phyloP scores from a whole-genome alignment of 2,888 invertebrate genomes.

The Epirrita christyi region DNA sequence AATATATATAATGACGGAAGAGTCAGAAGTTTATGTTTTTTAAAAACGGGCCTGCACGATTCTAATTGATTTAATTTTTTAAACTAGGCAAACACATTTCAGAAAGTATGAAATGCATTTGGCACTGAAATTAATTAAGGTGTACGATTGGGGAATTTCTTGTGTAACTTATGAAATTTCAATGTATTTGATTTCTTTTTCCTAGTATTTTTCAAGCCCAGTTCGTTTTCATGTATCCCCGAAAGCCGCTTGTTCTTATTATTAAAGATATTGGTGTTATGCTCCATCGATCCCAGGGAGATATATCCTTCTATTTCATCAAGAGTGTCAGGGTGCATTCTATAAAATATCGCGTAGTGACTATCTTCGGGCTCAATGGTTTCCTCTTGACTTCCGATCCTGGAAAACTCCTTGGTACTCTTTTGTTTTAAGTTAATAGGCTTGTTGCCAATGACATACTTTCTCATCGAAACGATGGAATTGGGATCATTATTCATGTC shows the following conservation, averaged over 20 bases:
- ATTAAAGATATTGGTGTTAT: conserved; percentile 24
- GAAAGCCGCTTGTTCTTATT: conserved; percentile 28
- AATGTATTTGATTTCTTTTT: too few species aligned
- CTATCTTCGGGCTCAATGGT: conserved; percentile 44
- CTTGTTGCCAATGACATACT: conserved; percentile 50
- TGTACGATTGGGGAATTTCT: not conserved
- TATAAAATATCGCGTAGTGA: conserved; percentile 65
- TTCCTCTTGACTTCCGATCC: conserved; percentile 49
- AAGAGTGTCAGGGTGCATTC: conserved; percentile 53
- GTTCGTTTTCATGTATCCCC: conserved; percentile 11
- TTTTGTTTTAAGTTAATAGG: conserved; percentile 35
- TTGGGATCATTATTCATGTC: conserved; percentile 44
- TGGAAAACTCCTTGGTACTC: conserved; percentile 32
- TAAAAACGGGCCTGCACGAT: too few species aligned
- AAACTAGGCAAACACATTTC: too few species aligned
- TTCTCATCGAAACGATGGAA: conserved; percentile 45
- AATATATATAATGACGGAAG: too few species aligned
- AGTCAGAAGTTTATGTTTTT: too few species aligned
- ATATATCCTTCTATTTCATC: conserved; percentile 44
- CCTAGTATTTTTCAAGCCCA: conserved; percentile 1
- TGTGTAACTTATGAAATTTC: too few species aligned
- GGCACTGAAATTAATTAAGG: not conserved
- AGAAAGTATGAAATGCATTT: not conserved
- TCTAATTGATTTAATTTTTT: too few species aligned
- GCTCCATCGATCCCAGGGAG: conserved; percentile 36